Conservation (phyloP, 2,113 vertebrate species). For the Caracal caracal region DNA sequence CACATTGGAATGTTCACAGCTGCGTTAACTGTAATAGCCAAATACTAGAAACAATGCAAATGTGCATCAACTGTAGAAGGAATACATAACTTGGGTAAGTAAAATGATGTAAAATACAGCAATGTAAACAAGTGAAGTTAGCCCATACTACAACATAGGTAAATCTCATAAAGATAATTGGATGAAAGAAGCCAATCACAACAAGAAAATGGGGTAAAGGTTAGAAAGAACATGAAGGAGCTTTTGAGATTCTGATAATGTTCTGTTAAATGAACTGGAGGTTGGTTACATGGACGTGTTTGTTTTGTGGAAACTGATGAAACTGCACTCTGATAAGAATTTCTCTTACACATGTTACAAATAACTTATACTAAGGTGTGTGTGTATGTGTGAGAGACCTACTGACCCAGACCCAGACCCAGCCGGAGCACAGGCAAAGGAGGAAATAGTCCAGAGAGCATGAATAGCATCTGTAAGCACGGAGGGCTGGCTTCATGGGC, state of each 20-base stretch:
- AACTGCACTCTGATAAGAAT: background rate
- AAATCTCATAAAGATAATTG: background rate
- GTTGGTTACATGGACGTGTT: background rate
- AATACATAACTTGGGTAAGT: background rate
- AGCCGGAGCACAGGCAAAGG: background rate
- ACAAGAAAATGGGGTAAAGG: background rate
- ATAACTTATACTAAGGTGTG: background rate
- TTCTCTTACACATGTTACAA: background rate
- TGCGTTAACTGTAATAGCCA: background rate
- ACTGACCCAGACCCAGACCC: background rate
- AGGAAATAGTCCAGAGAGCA: background rate
- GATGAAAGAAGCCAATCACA: background rate
- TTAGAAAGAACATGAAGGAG: background rate
- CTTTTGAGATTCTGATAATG: background rate
- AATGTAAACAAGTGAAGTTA: background rate
- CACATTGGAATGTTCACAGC: background rate
- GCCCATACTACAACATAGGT: background rate
- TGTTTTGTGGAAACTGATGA: slow-evolving; percentile 5
- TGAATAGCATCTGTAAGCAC: background rate
- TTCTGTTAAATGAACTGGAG: background rate
- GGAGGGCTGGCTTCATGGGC: background rate
- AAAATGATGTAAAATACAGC: background rate
- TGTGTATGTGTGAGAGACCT: background rate
- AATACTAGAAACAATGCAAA: background rate
- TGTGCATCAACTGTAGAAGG: background rate